Base-by-base conservation (phyloP, 2,797 vertebrate species). In the Neosalanx taihuensis region DNA sequence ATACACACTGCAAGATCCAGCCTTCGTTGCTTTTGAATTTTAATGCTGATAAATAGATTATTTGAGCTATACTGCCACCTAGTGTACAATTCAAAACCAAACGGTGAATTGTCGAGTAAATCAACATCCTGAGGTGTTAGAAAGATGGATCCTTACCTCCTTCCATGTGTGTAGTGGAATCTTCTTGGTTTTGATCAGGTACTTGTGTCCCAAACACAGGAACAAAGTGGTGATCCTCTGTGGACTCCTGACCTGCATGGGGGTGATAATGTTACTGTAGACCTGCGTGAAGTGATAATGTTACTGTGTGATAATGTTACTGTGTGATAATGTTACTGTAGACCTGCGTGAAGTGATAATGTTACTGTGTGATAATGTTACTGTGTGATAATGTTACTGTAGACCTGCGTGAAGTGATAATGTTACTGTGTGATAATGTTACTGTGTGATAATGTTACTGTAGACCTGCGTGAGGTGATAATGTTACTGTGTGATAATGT, bases 121-220 rank as follows among this genome's bases (percentile, higher is more conserved):
- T 17, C 18, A 56, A 17, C 51, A 56, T 56, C 15, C 51, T 56
- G 18, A n/a, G 18, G 6, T 9, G 13, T 53, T 4, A 17, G 51
- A 6, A 18, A 56, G 4, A 46, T 46, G 17, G 23, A 29, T 60
- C 12, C 67, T 75, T 78, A 77, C 85, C 72, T 73, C 71, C 73
- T 20, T 58, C 69, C 46, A n/a, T 2, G n/a, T 10, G 29, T 66
- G 9, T 74, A 9, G 13, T n/a, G 57, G 58, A 72, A 7, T 15
- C n/a, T 5, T 88, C 86, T 72, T 81, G 87, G 59, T 83, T 84
- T 84, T 89, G 84, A 67, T 86, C 77, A 82, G 85, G 86, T 59
- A 89, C 70, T 26, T 92, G 84, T 57, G 91, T 92, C 15, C 85
- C 86, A 89, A 94, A 93, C 65, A 92, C 58, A 0, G 89, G 82